Conservation (phyloP, 1,140 invertebrate genomes). For the Vanessa tameamea region DNA sequence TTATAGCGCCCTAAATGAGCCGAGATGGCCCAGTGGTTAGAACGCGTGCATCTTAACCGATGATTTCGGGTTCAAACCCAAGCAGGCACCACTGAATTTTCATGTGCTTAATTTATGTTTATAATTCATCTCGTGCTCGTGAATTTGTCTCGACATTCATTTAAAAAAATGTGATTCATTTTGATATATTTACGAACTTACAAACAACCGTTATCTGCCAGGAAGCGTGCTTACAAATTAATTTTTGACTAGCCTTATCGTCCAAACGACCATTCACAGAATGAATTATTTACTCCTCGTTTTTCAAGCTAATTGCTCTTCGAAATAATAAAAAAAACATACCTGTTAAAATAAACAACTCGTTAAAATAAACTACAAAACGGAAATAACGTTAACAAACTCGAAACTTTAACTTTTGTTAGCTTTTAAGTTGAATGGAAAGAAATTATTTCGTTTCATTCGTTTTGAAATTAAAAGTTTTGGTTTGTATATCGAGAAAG, state of each 20-base stretch:
- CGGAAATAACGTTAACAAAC: constrained; percentile 31
- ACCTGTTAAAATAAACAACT: constrained; percentile 20
- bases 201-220: background rate
- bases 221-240: constrained; percentile 1
- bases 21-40: too few species aligned
- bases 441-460: constrained; percentile 22
- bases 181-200: constrained; percentile 4
- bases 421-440: constrained; percentile 19
- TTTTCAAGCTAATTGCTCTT: constrained; percentile 24
- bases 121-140: too few species aligned
- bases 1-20: too few species aligned
- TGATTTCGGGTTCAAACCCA: too few species aligned
- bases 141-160: too few species aligned
- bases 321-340: constrained; percentile 25
- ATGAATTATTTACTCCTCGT: constrained; percentile 16
- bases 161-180: too few species aligned
- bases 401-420: constrained; percentile 31
- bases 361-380: constrained; percentile 27
- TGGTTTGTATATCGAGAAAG: background rate
- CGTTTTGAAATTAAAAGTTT: constrained; percentile 3
- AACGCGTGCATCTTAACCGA: too few species aligned
- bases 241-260: background rate
- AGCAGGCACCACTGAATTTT: too few species aligned
- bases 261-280: background rate
- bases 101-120: too few species aligned